phyloP scores from a whole-genome alignment of 2,797 vertebrate genomes.

The Pangasius mekongensis region DNA sequence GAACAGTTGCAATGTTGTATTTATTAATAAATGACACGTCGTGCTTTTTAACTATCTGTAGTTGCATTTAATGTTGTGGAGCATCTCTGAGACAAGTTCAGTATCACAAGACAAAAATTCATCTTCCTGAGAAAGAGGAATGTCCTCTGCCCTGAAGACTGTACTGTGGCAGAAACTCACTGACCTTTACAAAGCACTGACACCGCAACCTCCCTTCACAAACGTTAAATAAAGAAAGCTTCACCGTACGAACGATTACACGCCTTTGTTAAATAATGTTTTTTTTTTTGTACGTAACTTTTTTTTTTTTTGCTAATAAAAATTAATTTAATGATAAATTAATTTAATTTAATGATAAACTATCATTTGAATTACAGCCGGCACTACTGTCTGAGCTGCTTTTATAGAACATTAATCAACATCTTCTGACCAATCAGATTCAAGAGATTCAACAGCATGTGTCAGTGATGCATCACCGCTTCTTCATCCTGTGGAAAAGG shows the following conservation, averaged over 20 bases:
- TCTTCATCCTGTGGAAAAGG: not conserved
- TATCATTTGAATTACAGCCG: not conserved
- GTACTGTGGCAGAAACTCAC: not conserved
- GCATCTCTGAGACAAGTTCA: not conserved
- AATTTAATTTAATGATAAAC: no score
- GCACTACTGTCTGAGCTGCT: not conserved
- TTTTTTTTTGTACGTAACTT: no score
- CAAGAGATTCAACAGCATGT: not conserved
- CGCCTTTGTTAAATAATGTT: not conserved
- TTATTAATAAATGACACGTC: not conserved
- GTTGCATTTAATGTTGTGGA: not conserved
- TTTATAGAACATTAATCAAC: not conserved
- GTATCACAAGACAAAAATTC: not conserved
- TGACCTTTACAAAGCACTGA: not conserved
- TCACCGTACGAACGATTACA: not conserved
- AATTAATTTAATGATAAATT: no score
- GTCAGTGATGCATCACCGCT: not conserved
- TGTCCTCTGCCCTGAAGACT: not conserved
- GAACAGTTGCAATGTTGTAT: not conserved
- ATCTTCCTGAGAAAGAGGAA: not conserved
- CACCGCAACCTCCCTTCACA: not conserved
- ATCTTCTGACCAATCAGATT: not conserved
- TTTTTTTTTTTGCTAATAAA: not conserved
- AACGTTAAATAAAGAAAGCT: not conserved
- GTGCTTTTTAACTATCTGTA: not conserved